Base-by-base conservation (phyloP, 30 jellyfish, hydroid and myxozoan genomes). In the Turritopsis dohrnii region DNA sequence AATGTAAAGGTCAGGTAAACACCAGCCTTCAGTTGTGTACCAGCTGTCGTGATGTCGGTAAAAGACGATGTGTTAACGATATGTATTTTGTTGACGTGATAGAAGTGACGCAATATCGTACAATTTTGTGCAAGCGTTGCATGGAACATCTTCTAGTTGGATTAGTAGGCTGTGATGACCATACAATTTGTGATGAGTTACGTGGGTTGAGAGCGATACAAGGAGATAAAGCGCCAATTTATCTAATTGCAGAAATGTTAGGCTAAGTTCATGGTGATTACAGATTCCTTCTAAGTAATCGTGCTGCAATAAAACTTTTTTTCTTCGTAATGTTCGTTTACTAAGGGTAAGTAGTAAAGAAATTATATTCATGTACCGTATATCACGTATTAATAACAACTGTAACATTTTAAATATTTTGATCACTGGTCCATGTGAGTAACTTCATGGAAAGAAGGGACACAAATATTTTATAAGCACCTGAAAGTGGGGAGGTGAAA, bases 41-140 rank as follows among this genome's bases (percentile, higher is more conserved):
- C 30, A 69, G 30, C 28, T 69, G 77, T 21, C 28, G 77, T 23
- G 77, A 69, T 1, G 77, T 69, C 19, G 77, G 77, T 17, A 69
- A 69, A 27, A 23, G 30, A 21, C 28, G 19, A 0, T 17, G 30
- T 1, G 28, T n/a, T 69, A 69, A 27, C 31, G 77, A 69, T n/a
- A 7, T 69, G 28, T 69, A 69, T 27, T 69, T 69, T 69, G 77
- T 69, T 27, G 77, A 69, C 30, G 30, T 19, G 0, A 69, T 69
- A n/a, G 77, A 69, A 27, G 30, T 69, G 28, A 69, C 31, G 22
- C 28, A 69, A 27, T 69, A 69, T 27, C 77, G 77, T 0, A 69
- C 28, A 69, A 27, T 69, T 69, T 27, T 69, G 77, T 69, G 77
- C 19, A 69, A 69, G 30, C 77, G 77, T 69, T 69, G 77, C 77